Percentiles rank a stretch among this genome's conserved stretches.
These are phyloP conservation scores for Balearica regulorum DNA, from an alignment of 2,797 vertebrate species.

Conservation along the genomic window DNA sequence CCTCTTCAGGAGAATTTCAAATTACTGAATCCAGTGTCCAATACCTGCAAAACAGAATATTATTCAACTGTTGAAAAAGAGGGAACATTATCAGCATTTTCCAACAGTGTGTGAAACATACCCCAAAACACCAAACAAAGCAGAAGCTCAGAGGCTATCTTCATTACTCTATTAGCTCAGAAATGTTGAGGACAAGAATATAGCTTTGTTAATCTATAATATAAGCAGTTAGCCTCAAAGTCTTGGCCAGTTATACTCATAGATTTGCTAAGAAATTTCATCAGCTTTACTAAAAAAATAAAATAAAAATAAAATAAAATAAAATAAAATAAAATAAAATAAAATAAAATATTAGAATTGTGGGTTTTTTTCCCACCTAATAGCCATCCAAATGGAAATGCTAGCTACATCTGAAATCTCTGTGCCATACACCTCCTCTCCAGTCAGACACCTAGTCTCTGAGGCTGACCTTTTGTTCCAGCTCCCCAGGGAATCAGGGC, in stretches of 20 bases:
- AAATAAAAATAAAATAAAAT: background rate
- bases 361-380: background rate
- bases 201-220: background rate
- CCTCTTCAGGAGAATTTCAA: background rate
- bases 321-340: background rate
- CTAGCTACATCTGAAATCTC: background rate
- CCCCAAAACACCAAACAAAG: background rate
- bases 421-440: background rate
- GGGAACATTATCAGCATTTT: background rate
- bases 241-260: fast-evolving
- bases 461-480: background rate
- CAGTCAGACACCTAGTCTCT: background rate
- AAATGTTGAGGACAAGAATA: background rate
- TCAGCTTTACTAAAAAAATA: background rate
- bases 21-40: background rate
- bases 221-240: background rate
- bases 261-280: background rate
- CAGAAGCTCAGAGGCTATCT: background rate
- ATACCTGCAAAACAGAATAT: background rate
- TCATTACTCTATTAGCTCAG: background rate
- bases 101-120: background rate
- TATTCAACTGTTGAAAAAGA: background rate
- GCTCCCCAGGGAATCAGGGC: background rate
- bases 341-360: background rate
- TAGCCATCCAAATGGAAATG: background rate